These are phyloP conservation scores for Probosciger aterrimus DNA, from an alignment of 2,113 vertebrate species.

Conservation along the genomic window DNA sequence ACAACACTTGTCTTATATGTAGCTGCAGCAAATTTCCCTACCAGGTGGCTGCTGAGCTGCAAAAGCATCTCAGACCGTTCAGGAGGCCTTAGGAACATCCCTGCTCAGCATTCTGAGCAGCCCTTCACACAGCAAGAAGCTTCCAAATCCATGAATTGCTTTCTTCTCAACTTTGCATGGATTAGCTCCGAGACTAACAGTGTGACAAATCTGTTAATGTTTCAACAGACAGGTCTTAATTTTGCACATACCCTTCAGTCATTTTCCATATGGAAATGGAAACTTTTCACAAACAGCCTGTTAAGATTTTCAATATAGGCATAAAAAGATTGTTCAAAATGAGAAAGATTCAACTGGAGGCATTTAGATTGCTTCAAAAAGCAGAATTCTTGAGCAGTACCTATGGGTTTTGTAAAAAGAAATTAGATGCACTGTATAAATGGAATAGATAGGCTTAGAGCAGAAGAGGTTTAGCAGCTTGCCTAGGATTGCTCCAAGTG, in stretches of 20 bases:
- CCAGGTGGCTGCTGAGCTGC: not conserved
- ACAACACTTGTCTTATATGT: fast-evolving
- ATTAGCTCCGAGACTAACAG: not conserved
- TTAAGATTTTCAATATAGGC: conserved; percentile 24
- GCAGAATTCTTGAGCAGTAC: not conserved
- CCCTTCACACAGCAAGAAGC: not conserved
- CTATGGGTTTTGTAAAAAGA: not conserved
- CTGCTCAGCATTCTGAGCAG: not conserved
- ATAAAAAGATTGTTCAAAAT: not conserved
- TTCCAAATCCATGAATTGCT: not conserved
- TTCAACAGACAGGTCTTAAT: conserved; percentile 53
- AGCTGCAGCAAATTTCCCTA: not conserved
- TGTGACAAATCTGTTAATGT: conserved; percentile 62
- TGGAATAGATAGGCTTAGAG: not conserved
- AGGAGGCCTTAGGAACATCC: not conserved
- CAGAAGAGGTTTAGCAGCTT: not conserved
- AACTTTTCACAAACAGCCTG: not conserved
- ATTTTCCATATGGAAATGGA: conserved; percentile 52
- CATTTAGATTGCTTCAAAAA: not conserved
- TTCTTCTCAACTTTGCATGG: conserved; percentile 11
- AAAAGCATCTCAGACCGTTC: not conserved
- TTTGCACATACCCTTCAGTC: conserved; percentile 47
- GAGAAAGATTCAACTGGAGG: not conserved
- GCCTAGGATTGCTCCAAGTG: not conserved
- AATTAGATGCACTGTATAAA: not conserved